Evolutionary conservation across 2,797 vertebrate species (phyloP).

Genomic region (Enteromius mattozi): DNA sequence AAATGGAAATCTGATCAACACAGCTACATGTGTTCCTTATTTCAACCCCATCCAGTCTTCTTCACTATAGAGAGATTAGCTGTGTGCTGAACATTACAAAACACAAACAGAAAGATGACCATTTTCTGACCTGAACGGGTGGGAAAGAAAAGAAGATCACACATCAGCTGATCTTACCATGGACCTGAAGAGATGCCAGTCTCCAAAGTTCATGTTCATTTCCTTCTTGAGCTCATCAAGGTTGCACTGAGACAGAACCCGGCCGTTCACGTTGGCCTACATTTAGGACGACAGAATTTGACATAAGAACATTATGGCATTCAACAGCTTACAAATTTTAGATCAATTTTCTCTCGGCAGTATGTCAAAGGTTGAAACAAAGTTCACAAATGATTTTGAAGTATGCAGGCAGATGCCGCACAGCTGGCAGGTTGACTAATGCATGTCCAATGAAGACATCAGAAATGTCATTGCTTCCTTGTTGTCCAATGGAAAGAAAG

Average conservation of each 20-base stretch:
- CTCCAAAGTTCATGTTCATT: constrained; percentile 99
- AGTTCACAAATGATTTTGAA: constrained; percentile 54
- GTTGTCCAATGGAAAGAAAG: constrained; percentile 52
- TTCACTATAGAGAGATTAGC: constrained; percentile 73
- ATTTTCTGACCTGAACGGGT: not conserved
- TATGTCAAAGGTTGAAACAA: constrained; percentile 20
- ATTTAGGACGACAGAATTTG: not conserved
- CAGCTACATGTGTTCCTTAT: constrained; percentile 77
- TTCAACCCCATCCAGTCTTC: constrained; percentile 68
- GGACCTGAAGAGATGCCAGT: constrained; percentile 97
- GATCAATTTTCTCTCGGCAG: constrained; percentile 6
- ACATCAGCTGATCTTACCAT: constrained; percentile 78
- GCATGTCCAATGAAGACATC: constrained; percentile 51
- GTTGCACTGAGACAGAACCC: constrained; percentile 94
- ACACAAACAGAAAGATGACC: constrained; percentile 32
- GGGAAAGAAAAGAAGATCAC: not conserved
- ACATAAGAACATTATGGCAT: not conserved
- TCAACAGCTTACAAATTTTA: not conserved
- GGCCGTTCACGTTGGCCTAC: constrained; percentile 96
- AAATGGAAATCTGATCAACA: constrained; percentile 74
- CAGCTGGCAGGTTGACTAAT: constrained; percentile 58
- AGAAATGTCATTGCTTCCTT: constrained; percentile 50
- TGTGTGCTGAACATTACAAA: constrained; percentile 51
- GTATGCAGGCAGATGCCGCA: constrained; percentile 29
- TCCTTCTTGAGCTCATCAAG: constrained; percentile 96